Conservation (phyloP, 2,797 vertebrate species). For the Neopelma chrysocephalum region DNA sequence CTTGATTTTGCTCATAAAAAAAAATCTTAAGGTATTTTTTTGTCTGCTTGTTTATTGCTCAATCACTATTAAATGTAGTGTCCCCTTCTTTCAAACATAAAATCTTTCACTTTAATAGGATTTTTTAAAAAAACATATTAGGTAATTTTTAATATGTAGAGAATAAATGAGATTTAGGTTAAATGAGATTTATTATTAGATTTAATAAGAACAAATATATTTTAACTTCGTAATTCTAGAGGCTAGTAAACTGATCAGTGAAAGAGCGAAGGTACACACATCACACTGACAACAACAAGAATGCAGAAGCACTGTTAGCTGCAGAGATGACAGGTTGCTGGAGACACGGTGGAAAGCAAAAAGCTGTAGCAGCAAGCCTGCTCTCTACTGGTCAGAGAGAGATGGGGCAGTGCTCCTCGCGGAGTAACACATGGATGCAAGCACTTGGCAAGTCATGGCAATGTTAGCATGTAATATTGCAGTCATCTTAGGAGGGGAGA, state of each 20-base stretch:
- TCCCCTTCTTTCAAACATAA: neutral
- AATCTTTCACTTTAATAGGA: neutral
- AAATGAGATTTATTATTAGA: neutral
- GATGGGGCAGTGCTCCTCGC: constrained; percentile 7
- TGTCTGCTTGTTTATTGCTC: neutral
- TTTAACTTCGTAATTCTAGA: neutral
- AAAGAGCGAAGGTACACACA: constrained; percentile 58
- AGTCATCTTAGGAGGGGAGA: constrained; percentile 30
- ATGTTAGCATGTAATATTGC: constrained; percentile 32
- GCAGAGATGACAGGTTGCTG: constrained; percentile 37
- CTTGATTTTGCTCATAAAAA: neutral
- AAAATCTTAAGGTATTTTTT: neutral
- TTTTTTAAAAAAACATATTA: neutral
- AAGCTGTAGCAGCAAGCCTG: constrained; percentile 60
- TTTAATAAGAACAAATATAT: neutral
- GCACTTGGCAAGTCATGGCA: neutral
- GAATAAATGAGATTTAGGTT: neutral
- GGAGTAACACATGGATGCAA: neutral
- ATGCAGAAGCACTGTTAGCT: constrained; percentile 70
- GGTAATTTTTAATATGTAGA: neutral
- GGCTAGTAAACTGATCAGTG: constrained; percentile 33
- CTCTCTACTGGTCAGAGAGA: constrained; percentile 46
- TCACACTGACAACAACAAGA: constrained; percentile 70
- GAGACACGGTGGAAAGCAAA: constrained; percentile 57
- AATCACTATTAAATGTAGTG: neutral